These are phyloP conservation scores for Oryzaephilus surinamensis DNA, from an alignment of 1,140 invertebrate species.

Conservation along the genomic window DNA sequence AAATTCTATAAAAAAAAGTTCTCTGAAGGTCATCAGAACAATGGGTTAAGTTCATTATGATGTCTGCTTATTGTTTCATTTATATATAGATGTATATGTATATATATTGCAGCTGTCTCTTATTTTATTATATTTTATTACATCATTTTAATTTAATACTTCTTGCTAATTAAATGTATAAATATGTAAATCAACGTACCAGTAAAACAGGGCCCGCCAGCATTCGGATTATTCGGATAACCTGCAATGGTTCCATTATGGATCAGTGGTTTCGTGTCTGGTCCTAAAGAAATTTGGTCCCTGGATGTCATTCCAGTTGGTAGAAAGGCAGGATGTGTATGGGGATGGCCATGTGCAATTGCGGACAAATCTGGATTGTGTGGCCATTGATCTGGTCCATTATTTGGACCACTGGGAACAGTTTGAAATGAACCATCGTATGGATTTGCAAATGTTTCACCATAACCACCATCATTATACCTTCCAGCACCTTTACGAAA, in stretches of 20 bases:
- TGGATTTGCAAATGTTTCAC: constrained; percentile 45
- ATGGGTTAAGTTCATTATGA: too few relatives aligned
- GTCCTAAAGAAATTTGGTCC: constrained; percentile 40
- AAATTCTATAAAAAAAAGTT: too few relatives aligned
- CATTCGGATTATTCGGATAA: constrained; percentile 47
- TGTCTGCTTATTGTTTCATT: too few relatives aligned
- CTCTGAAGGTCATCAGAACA: too few relatives aligned
- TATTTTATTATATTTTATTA: too few relatives aligned
- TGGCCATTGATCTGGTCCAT: constrained; percentile 41
- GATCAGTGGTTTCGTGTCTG: constrained; percentile 62
- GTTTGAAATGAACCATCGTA: constrained; percentile 72
- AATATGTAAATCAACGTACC: too few relatives aligned
- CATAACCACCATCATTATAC: constrained; percentile 55
- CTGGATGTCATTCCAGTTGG: constrained; percentile 38
- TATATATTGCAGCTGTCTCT: too few relatives aligned
- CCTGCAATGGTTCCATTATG: constrained; percentile 61
- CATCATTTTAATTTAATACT: neutral
- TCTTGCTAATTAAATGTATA: neutral
- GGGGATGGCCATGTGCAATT: constrained; percentile 38
- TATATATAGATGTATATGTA: too few relatives aligned
- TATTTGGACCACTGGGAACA: constrained; percentile 59
- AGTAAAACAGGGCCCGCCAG: constrained; percentile 68
- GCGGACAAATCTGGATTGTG: constrained; percentile 30
- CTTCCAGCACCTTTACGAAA: constrained; percentile 41
- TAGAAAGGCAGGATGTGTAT: constrained; percentile 50